A percentile compares a stretch with the other conserved stretches of the same genome.
Evolutionary conservation across 2,113 vertebrate species (phyloP).

Genomic region (Eulemur macaco): DNA sequence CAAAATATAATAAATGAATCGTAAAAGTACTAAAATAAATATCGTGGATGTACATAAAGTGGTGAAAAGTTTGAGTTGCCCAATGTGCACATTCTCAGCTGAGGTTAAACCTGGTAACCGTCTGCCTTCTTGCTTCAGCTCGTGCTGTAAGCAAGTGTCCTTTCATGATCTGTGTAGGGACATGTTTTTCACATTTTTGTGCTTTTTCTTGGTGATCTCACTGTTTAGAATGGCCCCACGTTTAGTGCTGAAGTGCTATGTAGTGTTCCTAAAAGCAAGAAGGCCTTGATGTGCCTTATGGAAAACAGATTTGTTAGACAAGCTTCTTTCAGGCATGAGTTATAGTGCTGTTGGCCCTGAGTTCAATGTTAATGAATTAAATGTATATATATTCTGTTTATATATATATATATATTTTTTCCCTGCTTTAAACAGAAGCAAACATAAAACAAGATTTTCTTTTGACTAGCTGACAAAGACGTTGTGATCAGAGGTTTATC

Average conservation of each 20-base stretch:
- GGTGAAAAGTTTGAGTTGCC: neutral
- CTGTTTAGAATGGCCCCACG: neutral
- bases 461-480: neutral
- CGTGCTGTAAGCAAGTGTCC: neutral
- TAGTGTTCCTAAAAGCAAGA: neutral
- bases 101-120: neutral
- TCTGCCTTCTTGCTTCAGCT: neutral
- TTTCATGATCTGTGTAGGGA: neutral
- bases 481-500: neutral
- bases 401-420: neutral
- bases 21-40: neutral
- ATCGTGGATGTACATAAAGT: neutral
- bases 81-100: neutral
- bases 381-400: neutral
- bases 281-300: neutral
- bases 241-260: neutral
- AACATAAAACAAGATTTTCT: neutral
- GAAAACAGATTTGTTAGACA: neutral
- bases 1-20: constrained; percentile 6
- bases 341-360: neutral
- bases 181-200: neutral
- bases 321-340: neutral
- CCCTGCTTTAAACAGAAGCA: neutral
- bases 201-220: neutral
- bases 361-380: neutral